Evolutionary conservation across 2,797 vertebrate genomes (phyloP).

Genomic region (Bufotes viridis): DNA sequence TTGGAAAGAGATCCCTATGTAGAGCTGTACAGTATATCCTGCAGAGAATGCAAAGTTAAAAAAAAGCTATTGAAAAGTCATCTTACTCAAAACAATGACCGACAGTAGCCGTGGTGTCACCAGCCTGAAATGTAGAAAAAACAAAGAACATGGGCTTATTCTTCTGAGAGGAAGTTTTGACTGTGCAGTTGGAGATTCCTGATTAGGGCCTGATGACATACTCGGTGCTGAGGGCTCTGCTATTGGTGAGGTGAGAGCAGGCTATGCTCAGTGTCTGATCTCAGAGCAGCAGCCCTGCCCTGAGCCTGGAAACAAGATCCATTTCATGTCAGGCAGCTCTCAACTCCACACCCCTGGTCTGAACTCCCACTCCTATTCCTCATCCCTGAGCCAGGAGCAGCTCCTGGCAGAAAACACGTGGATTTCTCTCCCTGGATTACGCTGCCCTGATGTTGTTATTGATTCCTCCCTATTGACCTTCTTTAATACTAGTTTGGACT

Average conservation of each 20-base stretch:
- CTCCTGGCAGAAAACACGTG: conserved; percentile 36
- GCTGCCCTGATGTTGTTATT: background rate
- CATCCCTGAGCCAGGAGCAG: conserved; percentile 12
- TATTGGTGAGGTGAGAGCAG: conserved; percentile 55
- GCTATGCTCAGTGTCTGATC: conserved; percentile 36
- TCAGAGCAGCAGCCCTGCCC: conserved; percentile 55
- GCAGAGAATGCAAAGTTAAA: background rate
- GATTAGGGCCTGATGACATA: conserved; percentile 55
- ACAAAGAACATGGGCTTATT: conserved; percentile 56
- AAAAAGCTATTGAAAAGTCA: conserved; percentile 52
- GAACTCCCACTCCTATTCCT: conserved; percentile 33
- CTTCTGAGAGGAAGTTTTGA: conserved; percentile 61
- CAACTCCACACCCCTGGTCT: conserved; percentile 37
- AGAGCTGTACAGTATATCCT: background rate
- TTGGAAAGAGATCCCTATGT: background rate
- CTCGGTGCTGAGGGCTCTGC: conserved; percentile 41
- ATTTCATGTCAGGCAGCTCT: conserved; percentile 52
- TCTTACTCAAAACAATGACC: conserved; percentile 55
- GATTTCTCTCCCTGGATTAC: conserved; percentile 24
- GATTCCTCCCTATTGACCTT: background rate
- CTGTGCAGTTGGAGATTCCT: conserved; percentile 58
- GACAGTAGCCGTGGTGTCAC: conserved; percentile 52
- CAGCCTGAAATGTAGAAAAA: conserved; percentile 51
- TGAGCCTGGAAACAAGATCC: conserved; percentile 15
- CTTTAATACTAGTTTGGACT: background rate